Evolutionary conservation across 1,140 invertebrate species (phyloP), one percentile per base, ranked within the genome.

Genomic region (Dinothrombium tinctorium): DNA sequence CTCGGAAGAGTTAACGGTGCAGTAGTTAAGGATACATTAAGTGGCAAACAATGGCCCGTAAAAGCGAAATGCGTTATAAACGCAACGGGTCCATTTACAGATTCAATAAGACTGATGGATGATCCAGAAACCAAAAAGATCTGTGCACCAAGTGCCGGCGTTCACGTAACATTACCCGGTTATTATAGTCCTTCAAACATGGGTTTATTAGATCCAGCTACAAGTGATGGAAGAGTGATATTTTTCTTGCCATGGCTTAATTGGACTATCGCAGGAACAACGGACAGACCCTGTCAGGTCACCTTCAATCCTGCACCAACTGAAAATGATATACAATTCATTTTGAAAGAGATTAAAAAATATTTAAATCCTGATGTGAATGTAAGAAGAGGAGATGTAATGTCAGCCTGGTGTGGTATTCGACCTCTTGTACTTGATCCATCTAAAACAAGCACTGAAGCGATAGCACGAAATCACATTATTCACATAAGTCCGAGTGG

Each of bases 191-290:
- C 92, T 4, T 76, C 84, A 45, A 81, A 83, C 55, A 98, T 98
- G 84, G 94, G 94, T 54, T 64, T 99, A 0, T 65, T 99, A 0
- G 92, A 99, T 69, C 92, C 92, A 15, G 69, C 78, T 0, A 99
- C 94, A 0, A 89, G 80, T 41, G 94, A 99, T 60, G 94, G 94
- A 0, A 69, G 94, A 47, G 86, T 96, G 0, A 96, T 98, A 53
- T 98, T 98, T 66, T 98, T 96, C 65, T 62, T 98, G 26, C 89
- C 90, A 0, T 98, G 87, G 87, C 74, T 84, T 55, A 80, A 81
- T 46, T 74, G 81, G 42, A 96, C 90, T 12, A 83, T 96, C 53
- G 89, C 90, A 33, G 89, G 68, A 17, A 99, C 94, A 12, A 99
- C 94, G 4, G 92, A 99, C 63, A 63, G 80, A 39, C 81, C 83